Percentiles rank a stretch among this genome's conserved stretches.
Evolutionary conservation across 2,797 vertebrate genomes (phyloP).

Genomic region (Halcyon leucocephala): DNA sequence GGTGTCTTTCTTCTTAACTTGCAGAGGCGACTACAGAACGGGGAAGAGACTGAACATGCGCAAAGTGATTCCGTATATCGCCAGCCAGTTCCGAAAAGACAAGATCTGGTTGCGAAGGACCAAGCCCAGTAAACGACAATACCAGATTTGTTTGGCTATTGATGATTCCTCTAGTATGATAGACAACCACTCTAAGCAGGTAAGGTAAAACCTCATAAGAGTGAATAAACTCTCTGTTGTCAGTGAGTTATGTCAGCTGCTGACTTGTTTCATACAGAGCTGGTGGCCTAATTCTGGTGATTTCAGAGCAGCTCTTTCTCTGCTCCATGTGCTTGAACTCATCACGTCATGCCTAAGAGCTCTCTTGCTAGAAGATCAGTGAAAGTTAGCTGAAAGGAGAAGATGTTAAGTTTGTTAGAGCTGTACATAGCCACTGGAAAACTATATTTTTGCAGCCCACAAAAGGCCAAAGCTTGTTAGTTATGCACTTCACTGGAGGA

Average conservation of each 20-base stretch:
- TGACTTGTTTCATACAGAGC: neutral
- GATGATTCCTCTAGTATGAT: conserved; percentile 99
- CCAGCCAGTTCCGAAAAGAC: conserved; percentile 97
- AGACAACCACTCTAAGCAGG: conserved; percentile 99
- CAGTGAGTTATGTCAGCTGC: neutral
- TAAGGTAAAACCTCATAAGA: conserved; percentile 41
- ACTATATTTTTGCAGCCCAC: neutral
- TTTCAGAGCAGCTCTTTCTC: neutral
- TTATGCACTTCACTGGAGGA: neutral
- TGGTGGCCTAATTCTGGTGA: neutral
- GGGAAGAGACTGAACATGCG: conserved; percentile 98
- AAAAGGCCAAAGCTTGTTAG: neutral
- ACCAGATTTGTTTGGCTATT: conserved; percentile 96
- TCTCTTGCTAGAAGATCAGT: neutral
- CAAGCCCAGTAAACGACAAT: conserved; percentile 96
- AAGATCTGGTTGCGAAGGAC: conserved; percentile 98
- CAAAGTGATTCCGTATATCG: conserved; percentile 97
- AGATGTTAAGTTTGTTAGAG: neutral
- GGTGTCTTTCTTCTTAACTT: neutral
- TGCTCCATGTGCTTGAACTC: neutral
- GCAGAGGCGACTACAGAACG: conserved; percentile 94
- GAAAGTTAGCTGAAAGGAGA: neutral
- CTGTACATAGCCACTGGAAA: neutral
- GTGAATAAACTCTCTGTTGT: neutral
- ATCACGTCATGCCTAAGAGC: neutral